phyloP scores from a whole-genome alignment of 2,888 invertebrate species.

The Sesamia inferens region DNA sequence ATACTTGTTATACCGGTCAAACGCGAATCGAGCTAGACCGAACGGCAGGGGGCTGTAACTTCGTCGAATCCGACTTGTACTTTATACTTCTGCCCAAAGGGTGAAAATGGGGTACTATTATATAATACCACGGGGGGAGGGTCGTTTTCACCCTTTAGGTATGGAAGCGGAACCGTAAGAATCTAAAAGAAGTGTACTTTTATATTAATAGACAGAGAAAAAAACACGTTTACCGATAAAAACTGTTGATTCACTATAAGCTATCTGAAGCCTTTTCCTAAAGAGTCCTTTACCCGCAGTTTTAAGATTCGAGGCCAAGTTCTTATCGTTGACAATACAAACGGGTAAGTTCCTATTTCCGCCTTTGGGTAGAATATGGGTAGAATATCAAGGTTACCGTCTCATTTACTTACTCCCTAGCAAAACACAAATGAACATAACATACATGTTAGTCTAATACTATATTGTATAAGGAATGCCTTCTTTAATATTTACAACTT shows the following conservation, averaged over 20 bases:
- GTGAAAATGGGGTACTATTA: no score
- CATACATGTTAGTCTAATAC: background rate
- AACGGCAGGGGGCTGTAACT: no score
- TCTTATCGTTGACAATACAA: slow-evolving; percentile 15
- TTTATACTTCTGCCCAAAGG: no score
- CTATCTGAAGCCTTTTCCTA: slow-evolving; percentile 2
- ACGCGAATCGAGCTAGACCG: background rate
- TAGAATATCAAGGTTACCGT: slow-evolving; percentile 16
- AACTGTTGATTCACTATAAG: background rate
- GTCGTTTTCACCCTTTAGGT: background rate
- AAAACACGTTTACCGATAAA: background rate
- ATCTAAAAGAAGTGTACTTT: background rate
- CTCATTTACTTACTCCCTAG: slow-evolving; percentile 17
- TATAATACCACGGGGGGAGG: no score
- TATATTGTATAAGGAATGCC: background rate
- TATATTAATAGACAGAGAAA: background rate
- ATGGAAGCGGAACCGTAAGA: background rate
- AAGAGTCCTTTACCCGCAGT: background rate
- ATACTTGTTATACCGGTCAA: no score
- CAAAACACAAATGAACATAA: slow-evolving; percentile 21
- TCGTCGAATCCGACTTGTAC: no score
- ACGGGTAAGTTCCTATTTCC: slow-evolving; percentile 8
- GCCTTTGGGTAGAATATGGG: slow-evolving; percentile 8
- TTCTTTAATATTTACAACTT: background rate
- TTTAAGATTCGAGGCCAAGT: background rate